Percentiles rank a stretch among this genome's conserved stretches.
These are phyloP conservation scores for Allolobophora icterica DNA, from an alignment of 2,888 invertebrate genomes.

Conservation along the genomic window DNA sequence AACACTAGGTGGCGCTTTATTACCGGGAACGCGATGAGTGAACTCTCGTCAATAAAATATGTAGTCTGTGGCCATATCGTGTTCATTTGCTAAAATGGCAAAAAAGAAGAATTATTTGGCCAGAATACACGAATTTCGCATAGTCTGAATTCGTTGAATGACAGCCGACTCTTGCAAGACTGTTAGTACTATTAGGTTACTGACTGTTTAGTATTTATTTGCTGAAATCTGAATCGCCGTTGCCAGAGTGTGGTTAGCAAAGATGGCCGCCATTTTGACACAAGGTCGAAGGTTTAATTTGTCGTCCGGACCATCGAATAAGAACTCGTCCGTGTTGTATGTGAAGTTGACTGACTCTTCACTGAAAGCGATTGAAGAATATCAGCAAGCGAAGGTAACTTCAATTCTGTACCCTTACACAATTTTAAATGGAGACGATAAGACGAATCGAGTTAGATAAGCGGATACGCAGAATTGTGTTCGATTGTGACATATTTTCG, in stretches of 20 bases:
- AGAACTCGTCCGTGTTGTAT: neutral
- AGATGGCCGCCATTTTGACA: conserved; percentile 8
- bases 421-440: neutral
- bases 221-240: neutral
- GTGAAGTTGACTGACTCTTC: conserved; percentile 18
- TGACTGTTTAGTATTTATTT: neutral
- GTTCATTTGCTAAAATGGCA: neutral
- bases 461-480: neutral
- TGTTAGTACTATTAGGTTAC: neutral
- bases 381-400: neutral
- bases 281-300: neutral
- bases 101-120: neutral
- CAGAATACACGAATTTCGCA: conserved; percentile 17
- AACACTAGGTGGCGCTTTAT: neutral
- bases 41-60: neutral
- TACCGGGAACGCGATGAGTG: neutral
- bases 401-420: neutral
- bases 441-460: neutral
- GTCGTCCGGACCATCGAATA: neutral
- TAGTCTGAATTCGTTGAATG: neutral
- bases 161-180: neutral
- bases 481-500: neutral
- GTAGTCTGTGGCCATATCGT: neutral
- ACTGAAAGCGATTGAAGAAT: neutral
- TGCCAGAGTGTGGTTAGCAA: neutral